These are phyloP conservation scores for Papilio gigon DNA, from an alignment of 2,888 invertebrate species.

Conservation along the genomic window DNA sequence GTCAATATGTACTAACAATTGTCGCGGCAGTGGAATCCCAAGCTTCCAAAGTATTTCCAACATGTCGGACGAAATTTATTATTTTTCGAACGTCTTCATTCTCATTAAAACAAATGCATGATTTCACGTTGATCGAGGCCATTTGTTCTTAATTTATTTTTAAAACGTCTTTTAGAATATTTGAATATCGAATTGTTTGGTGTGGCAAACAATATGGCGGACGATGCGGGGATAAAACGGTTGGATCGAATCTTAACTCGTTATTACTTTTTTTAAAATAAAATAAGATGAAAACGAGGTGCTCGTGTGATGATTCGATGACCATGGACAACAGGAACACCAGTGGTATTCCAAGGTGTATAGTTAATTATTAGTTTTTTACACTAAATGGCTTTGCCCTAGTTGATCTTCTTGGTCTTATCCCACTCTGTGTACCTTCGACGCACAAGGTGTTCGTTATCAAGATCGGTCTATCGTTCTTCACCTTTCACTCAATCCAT, in stretches of 20 bases:
- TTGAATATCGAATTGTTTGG: neutral
- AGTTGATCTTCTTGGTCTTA: too few species aligned
- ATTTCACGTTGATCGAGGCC: conserved; percentile 24
- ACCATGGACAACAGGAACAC: too few species aligned
- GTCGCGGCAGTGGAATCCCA: neutral
- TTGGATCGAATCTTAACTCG: neutral
- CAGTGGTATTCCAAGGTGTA: too few species aligned
- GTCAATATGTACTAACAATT: neutral
- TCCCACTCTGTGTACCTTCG: too few species aligned
- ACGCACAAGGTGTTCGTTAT: too few species aligned
- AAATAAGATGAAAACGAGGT: too few species aligned
- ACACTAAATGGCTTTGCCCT: too few species aligned
- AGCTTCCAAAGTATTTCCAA: neutral
- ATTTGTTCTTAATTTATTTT: conserved; percentile 34
- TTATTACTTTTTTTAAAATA: too few species aligned
- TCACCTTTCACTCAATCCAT: too few species aligned
- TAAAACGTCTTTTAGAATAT: conserved; percentile 8
- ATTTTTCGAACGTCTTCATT: neutral
- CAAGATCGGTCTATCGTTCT: too few species aligned
- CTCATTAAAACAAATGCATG: conserved; percentile 12
- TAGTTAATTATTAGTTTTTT: too few species aligned
- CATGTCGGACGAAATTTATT: neutral
- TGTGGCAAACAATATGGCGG: conserved; percentile 18
- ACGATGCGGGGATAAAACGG: neutral
- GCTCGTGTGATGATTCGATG: too few species aligned